Percentiles rank a stretch among this genome's conserved stretches.
Conservation (phyloP, 1,140 invertebrate species). For the Leptinotarsa lineolata region DNA sequence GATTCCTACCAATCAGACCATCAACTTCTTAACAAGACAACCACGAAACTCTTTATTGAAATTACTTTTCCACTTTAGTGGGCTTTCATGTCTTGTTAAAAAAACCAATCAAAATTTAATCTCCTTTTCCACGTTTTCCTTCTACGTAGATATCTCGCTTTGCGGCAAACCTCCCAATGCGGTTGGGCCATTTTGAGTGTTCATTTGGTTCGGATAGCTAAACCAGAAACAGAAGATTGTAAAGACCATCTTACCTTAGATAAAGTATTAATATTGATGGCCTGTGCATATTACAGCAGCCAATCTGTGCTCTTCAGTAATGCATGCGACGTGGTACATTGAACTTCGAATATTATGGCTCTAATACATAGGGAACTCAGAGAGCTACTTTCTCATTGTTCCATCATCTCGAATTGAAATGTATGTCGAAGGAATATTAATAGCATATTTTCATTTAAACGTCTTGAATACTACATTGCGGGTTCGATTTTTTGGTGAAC, state of each 20-base stretch:
- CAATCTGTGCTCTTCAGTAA: slow-evolving; percentile 43
- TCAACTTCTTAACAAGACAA: too few relatives aligned
- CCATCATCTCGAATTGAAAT: too few relatives aligned
- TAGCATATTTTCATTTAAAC: too few relatives aligned
- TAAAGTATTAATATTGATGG: slow-evolving; percentile 42
- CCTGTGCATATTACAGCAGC: slow-evolving; percentile 41
- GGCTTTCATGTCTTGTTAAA: background rate
- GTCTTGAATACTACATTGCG: too few relatives aligned
- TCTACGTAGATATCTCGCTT: slow-evolving; percentile 7
- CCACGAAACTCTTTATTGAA: too few relatives aligned
- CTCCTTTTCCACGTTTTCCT: background rate
- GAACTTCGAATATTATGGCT: background rate
- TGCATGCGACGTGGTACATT: slow-evolving; percentile 37
- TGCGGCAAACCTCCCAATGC: slow-evolving; percentile 1
- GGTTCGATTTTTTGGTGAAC: too few relatives aligned
- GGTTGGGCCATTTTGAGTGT: slow-evolving; percentile 20
- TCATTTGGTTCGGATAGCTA: slow-evolving; percentile 5
- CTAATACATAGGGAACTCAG: background rate
- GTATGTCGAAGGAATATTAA: too few relatives aligned
- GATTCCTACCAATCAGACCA: too few relatives aligned
- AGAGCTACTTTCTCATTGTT: too few relatives aligned
- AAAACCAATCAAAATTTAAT: slow-evolving; percentile 12
- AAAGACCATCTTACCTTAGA: slow-evolving; percentile 36
- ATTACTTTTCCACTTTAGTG: too few relatives aligned
- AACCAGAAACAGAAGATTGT: slow-evolving; percentile 23